Conservation (phyloP, 2,888 invertebrate genomes). For the Limulus polyphemus region DNA sequence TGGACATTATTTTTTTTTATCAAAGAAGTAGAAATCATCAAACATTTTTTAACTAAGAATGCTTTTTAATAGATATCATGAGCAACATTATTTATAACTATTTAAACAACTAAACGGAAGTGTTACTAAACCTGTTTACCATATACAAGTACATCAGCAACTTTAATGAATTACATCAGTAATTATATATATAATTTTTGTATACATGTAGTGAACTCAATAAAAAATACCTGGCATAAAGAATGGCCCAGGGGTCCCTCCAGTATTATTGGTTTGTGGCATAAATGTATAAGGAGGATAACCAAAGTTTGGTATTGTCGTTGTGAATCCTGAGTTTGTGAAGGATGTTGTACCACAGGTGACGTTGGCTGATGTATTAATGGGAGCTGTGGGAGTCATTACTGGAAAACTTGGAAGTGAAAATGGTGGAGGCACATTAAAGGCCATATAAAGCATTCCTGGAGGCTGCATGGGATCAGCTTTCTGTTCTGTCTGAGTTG, state of each 20-base stretch:
- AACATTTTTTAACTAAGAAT: too few relatives aligned
- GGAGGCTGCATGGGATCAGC: neutral
- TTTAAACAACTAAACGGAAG: too few relatives aligned
- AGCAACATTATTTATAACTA: too few relatives aligned
- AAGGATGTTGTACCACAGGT: neutral
- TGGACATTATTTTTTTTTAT: too few relatives aligned
- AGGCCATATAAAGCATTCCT: neutral
- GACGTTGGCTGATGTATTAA: neutral
- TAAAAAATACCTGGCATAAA: conserved; percentile 14
- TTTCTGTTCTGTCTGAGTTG: conserved; percentile 9
- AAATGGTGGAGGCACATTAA: neutral
- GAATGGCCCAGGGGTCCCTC: conserved; percentile 12
- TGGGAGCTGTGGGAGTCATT: neutral
- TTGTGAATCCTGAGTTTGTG: neutral
- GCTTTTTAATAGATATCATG: too few relatives aligned
- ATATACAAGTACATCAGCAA: too few relatives aligned
- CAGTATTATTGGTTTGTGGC: conserved; percentile 1
- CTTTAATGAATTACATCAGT: too few relatives aligned
- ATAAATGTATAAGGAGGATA: conserved; percentile 5
- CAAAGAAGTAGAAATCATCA: too few relatives aligned
- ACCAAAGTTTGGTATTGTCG: neutral
- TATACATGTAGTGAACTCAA: too few relatives aligned
- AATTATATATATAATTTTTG: too few relatives aligned
- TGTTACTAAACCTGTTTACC: too few relatives aligned
- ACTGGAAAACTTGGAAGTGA: neutral